Conservation (phyloP, 2,113 vertebrate species). For the Pogonocichla stellata region DNA sequence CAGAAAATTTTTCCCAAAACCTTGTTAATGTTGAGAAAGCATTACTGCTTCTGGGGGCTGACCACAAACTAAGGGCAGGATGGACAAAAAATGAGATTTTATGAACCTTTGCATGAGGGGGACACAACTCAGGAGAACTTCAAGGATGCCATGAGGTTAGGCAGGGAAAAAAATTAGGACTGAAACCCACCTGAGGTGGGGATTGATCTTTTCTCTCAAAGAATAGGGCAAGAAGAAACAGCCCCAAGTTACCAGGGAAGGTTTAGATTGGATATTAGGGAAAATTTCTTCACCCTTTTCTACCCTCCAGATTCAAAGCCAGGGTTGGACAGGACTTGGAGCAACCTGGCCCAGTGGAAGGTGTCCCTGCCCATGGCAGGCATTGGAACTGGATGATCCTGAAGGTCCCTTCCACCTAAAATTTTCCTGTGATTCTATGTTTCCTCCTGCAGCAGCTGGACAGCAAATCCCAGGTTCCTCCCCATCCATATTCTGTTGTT, state of each 20-base stretch:
- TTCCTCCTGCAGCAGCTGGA: neutral
- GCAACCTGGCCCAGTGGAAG: too few species aligned
- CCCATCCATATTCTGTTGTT: neutral
- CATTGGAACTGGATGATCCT: accelerated
- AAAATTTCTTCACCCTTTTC: neutral
- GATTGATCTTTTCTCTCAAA: neutral
- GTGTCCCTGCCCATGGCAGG: too few species aligned
- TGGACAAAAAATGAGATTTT: neutral
- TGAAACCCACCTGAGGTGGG: neutral
- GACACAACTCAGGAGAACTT: neutral
- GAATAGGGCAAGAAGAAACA: neutral
- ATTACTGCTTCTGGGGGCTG: accelerated
- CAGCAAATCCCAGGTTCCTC: neutral
- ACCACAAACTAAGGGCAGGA: neutral
- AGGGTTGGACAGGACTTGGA: neutral
- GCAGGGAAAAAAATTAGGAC: neutral
- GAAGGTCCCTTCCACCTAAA: neutral
- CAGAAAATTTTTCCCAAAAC: accelerated
- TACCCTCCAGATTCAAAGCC: neutral
- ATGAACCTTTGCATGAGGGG: accelerated
- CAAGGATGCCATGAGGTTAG: neutral
- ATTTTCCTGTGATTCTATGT: neutral
- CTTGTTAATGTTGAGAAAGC: neutral
- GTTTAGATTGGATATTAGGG: neutral
- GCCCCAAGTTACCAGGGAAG: neutral